A percentile compares a stretch with the other conserved stretches of the same genome.
Evolutionary conservation across 2,888 invertebrate genomes (phyloP).

Genomic region (Drosophila limbata): DNA sequence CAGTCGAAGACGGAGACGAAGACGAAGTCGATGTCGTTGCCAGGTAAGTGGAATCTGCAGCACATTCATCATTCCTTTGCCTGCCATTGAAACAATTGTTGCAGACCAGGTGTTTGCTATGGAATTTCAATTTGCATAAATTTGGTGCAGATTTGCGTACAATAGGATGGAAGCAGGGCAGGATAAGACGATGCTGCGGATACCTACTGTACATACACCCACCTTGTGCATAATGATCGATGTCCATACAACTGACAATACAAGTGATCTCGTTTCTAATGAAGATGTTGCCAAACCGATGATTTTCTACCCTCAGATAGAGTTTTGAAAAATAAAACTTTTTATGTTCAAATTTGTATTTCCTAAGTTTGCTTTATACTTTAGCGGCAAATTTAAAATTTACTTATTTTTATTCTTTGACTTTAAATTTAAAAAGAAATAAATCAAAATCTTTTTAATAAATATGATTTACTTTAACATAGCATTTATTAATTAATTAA

Average conservation of each 20-base stretch:
- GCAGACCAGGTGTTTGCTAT: conserved; percentile 68
- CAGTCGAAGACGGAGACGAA: conserved; percentile 12
- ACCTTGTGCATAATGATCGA: conserved; percentile 49
- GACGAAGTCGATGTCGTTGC: background rate
- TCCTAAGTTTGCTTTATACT: too few relatives aligned
- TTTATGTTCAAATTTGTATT: background rate
- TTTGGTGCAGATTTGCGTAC: conserved; percentile 80
- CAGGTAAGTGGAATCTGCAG: conserved; percentile 32
- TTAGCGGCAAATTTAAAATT: too few relatives aligned
- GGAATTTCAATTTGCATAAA: conserved; percentile 80
- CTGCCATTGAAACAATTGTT: conserved; percentile 69
- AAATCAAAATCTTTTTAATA: too few relatives aligned
- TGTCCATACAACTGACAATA: conserved; percentile 28
- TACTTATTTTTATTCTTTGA: too few relatives aligned
- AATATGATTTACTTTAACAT: too few relatives aligned
- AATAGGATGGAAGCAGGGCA: conserved; percentile 41
- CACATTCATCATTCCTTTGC: conserved; percentile 64
- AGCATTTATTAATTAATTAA: too few relatives aligned
- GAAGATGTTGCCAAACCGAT: conserved; percentile 32
- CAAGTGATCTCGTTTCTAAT: conserved; percentile 27
- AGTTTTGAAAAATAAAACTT: background rate
- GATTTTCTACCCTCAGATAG: background rate
- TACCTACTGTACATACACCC: conserved; percentile 24
- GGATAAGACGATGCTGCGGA: conserved; percentile 30
- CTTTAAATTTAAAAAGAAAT: too few relatives aligned